Percentiles rank a stretch among this genome's conserved stretches.
Conservation (phyloP, 2,888 invertebrate species). For the Hipparchia sbordonii region DNA sequence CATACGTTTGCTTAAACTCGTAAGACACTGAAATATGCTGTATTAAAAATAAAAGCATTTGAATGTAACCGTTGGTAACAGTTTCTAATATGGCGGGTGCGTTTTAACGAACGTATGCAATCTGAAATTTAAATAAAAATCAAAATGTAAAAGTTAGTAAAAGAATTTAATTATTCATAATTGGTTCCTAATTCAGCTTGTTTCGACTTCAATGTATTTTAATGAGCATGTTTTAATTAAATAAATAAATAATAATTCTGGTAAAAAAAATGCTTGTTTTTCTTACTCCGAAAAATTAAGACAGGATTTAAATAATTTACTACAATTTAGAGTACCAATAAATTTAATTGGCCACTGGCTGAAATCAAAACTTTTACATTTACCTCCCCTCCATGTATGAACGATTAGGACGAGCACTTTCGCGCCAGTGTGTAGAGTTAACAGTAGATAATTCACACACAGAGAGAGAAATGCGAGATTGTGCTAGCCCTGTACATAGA, state of each 20-base stretch:
- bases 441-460: conserved; percentile 9
- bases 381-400: conserved; percentile 65
- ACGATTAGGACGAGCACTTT: conserved; percentile 54
- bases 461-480: conserved; percentile 48
- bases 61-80: neutral
- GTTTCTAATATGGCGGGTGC: neutral
- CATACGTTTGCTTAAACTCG: no score
- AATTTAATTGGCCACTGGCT: conserved; percentile 82
- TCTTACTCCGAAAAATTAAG: conserved; percentile 24
- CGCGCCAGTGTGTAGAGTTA: conserved; percentile 40
- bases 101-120: neutral
- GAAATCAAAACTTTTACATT: conserved; percentile 78
- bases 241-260: conserved; percentile 69
- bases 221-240: conserved; percentile 60
- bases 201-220: conserved; percentile 24
- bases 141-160: conserved; percentile 8
- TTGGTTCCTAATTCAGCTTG: conserved; percentile 4
- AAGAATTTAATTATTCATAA: conserved; percentile 8
- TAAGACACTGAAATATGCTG: no score
- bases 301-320: conserved; percentile 64
- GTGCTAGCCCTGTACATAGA: conserved; percentile 68
- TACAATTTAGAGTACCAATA: conserved; percentile 77
- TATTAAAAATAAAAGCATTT: no score
- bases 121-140: conserved; percentile 5
- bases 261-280: conserved; percentile 43